A percentile compares a stretch with the other conserved stretches of the same genome.
Conservation (phyloP, 1,140 invertebrate genomes). For the Gyrodactylus bullatarudis region DNA sequence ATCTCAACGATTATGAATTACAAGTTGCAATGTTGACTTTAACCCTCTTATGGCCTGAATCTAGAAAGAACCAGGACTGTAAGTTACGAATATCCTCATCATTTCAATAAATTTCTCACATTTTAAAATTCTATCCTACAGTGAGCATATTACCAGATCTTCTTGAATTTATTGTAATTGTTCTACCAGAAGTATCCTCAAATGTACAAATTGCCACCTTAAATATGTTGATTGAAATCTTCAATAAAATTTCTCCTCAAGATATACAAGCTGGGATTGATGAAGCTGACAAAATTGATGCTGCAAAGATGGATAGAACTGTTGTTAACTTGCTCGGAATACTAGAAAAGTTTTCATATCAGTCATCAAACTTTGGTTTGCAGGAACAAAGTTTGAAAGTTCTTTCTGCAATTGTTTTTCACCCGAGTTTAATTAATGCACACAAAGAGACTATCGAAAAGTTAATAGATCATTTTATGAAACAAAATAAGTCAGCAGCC, state of each 20-base stretch:
- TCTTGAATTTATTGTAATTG: neutral
- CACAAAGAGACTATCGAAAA: neutral
- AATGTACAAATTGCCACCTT: neutral
- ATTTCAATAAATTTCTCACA: too few species aligned
- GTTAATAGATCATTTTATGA: neutral
- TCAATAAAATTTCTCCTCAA: neutral
- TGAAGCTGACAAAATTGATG: neutral
- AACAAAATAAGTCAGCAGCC: neutral
- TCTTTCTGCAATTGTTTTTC: neutral
- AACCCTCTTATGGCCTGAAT: neutral
- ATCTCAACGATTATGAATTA: neutral
- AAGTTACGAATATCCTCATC: neutral
- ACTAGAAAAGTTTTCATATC: neutral
- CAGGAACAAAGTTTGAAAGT: neutral
- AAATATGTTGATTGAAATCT: neutral
- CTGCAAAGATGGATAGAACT: neutral
- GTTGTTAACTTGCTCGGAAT: neutral
- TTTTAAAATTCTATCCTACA: too few species aligned
- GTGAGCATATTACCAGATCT: neutral
- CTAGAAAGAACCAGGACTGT: neutral
- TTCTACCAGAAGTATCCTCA: neutral
- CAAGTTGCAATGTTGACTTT: neutral
- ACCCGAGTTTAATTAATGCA: neutral
- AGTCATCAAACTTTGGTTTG: neutral
- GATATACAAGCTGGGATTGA: neutral